phyloP scores from a whole-genome alignment of 2,888 invertebrate species.

The Acronicta alni region DNA sequence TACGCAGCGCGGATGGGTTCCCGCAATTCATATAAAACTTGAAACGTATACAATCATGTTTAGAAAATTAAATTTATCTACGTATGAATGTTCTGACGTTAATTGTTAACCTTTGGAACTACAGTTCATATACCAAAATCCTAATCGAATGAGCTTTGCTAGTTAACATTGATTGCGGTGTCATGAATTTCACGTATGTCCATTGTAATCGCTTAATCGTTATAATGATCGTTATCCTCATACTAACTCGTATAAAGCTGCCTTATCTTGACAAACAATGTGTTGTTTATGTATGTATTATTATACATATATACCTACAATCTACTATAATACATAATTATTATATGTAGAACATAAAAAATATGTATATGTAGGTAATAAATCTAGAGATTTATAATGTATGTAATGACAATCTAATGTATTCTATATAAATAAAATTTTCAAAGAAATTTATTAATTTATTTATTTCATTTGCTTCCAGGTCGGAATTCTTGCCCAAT shows the following conservation, averaged over 20 bases:
- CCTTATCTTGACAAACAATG: conserved; percentile 38
- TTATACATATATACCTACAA: too few relatives aligned
- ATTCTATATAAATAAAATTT: too few relatives aligned
- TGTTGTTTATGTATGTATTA: conserved; percentile 33
- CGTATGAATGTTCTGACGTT: conserved; percentile 17
- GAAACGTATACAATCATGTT: conserved; percentile 46
- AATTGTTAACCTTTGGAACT: conserved; percentile 7
- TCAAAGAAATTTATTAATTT: conserved; percentile 6
- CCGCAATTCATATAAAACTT: conserved; percentile 50
- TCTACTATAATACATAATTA: too few relatives aligned
- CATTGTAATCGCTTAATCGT: conserved; percentile 27
- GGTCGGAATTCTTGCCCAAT: conserved; percentile 90
- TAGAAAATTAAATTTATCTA: conserved; percentile 27
- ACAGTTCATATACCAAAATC: conserved; percentile 13
- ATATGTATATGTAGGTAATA: too few relatives aligned
- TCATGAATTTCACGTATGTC: conserved; percentile 23
- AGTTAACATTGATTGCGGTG: conserved; percentile 19
- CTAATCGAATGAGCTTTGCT: conserved; percentile 11
- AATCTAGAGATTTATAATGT: too few relatives aligned
- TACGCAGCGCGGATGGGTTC: conserved; percentile 58
- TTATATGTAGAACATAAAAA: too few relatives aligned
- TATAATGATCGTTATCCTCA: conserved; percentile 36
- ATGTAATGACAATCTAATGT: too few relatives aligned
- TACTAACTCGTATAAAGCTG: conserved; percentile 17
- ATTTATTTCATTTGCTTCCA: conserved; percentile 69